phyloP scores from a whole-genome alignment of 2,888 invertebrate species.

The Griposia aprilina region DNA sequence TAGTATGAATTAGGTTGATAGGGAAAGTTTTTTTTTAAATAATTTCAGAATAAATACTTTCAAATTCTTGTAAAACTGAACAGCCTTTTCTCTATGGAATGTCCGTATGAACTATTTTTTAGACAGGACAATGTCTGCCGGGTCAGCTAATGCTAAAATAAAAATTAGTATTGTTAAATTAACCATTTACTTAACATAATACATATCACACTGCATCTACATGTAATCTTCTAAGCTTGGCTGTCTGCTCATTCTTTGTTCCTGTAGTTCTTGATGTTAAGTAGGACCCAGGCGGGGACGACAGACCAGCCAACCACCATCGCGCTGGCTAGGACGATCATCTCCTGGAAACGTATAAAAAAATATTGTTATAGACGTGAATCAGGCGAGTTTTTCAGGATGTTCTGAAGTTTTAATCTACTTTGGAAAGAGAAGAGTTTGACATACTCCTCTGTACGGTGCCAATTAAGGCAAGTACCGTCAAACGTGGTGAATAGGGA shows the following conservation, averaged over 20 bases:
- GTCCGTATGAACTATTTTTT: too few species aligned
- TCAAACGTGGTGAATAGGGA: too few species aligned
- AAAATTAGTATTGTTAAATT: constrained; percentile 62
- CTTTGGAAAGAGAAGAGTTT: not conserved
- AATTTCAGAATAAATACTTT: too few species aligned
- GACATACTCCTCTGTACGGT: too few species aligned
- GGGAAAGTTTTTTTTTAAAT: too few species aligned
- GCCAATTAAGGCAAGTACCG: too few species aligned
- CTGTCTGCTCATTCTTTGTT: constrained; percentile 72
- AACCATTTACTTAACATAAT: constrained; percentile 71
- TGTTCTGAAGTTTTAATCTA: not conserved
- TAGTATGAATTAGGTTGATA: too few species aligned
- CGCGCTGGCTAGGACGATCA: constrained; percentile 72
- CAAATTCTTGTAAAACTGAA: too few species aligned
- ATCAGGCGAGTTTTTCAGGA: not conserved
- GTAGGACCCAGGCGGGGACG: constrained; percentile 83
- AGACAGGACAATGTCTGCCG: too few species aligned
- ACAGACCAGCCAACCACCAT: constrained; percentile 84
- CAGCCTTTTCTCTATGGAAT: too few species aligned
- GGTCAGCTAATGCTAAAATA: not conserved
- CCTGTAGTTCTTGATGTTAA: constrained; percentile 86
- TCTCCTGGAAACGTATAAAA: constrained; percentile 78
- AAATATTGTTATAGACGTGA: not conserved
- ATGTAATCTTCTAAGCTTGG: constrained; percentile 22
- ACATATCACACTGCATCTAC: constrained; percentile 57